These are phyloP conservation scores for Labeo calbasu DNA, from an alignment of 2,797 vertebrate genomes.

Conservation along the genomic window DNA sequence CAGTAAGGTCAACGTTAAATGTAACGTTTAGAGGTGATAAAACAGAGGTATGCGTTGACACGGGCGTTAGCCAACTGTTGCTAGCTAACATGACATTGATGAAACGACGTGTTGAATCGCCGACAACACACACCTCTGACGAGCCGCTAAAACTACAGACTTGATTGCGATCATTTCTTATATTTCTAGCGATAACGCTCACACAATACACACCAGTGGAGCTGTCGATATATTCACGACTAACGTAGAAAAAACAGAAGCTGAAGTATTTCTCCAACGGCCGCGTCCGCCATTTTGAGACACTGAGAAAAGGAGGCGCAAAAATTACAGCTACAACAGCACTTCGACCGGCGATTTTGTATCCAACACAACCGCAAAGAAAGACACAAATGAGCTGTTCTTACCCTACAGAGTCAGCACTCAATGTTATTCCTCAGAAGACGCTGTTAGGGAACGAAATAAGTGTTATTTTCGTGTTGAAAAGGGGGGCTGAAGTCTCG, in stretches of 20 bases:
- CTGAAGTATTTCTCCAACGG: conserved; percentile 83
- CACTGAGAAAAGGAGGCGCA: conserved; percentile 83
- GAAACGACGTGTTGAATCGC: conserved; percentile 61
- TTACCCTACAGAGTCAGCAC: conserved; percentile 72
- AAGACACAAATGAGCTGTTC: not conserved
- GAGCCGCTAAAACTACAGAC: not conserved
- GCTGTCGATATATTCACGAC: not conserved
- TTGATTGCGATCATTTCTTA: not conserved
- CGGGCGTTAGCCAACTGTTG: conserved; percentile 51
- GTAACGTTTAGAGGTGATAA: not conserved
- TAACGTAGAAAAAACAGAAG: conserved; percentile 38
- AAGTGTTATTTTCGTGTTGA: conserved; percentile 65
- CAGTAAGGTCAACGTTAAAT: not conserved
- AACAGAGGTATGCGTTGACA: conserved; percentile 18
- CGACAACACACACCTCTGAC: conserved; percentile 37
- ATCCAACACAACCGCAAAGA: conserved; percentile 44
- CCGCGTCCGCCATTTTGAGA: conserved; percentile 98
- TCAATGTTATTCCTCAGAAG: conserved; percentile 60
- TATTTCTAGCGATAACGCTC: not conserved
- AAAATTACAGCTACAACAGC: conserved; percentile 83
- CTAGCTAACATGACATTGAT: conserved; percentile 58
- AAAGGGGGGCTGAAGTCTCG: conserved; percentile 64
- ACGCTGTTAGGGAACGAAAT: conserved; percentile 62
- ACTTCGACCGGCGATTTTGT: conserved; percentile 73
- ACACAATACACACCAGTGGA: not conserved